Evolutionary conservation across 2,797 vertebrate species (phyloP), one percentile per base, ranked within the genome.

Genomic region (Apogon talboti): DNA sequence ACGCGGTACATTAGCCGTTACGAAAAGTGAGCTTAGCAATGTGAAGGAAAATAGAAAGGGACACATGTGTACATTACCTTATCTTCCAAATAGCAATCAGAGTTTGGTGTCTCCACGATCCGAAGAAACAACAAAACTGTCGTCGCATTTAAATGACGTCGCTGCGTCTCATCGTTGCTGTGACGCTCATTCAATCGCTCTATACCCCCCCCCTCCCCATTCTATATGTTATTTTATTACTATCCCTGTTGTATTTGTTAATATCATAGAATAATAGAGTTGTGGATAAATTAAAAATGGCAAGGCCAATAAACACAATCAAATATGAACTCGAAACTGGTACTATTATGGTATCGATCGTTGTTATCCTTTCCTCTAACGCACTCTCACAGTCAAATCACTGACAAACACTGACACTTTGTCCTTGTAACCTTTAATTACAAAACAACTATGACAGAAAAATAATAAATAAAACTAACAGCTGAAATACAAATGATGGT

Each of bases 401-500:
- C 5, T 51, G 67, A 86, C 37, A 81, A 57, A 71, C 21, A 74
- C 56, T 81, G 65, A 55, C 21, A 7, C 0, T 2, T 11, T 64
- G 42, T 79, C 48, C 73, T 66, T n/a, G 76, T 68, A 24, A 62
- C 33, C 66, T 92, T 92, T 93, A 91, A 90, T 91, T 89, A 92
- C 82, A 91, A 89, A 87, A 90, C 54, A 85, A 77, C 52, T 67
- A 76, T 43, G 42, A 73, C 60, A 66, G 41, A 3, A 62, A 82
- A 81, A 89, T 65, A 92, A 92, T 92, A 92, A 93, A 93, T 92
- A 91, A 84, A 90, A 77, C 58, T 71, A 80, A 63, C 42, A 71
- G 37, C 64, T 19, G 67, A 83, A 81, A 65, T 60, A 64, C 40
- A 76, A 78, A 76, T 9, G 11, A 64, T 66, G 60, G 50, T 76